Conservation (phyloP, 1,140 invertebrate genomes). For the Coelopa frigida region DNA sequence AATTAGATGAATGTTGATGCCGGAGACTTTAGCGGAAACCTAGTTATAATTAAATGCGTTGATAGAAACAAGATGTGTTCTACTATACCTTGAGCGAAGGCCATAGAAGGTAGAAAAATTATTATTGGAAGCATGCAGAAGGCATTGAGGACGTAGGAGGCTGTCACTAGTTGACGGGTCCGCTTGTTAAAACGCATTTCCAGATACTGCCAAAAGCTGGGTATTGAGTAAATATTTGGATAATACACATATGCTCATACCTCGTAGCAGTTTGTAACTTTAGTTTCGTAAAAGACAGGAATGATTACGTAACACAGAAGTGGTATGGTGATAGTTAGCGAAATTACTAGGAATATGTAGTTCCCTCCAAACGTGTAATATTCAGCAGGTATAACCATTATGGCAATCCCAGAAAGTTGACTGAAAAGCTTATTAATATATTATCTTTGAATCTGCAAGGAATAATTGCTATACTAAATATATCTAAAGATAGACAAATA, state of each 20-base stretch:
- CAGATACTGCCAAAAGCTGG: constrained; percentile 71
- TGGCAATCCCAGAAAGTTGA: constrained; percentile 72
- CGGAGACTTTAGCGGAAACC: constrained; percentile 55
- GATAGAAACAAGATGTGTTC: constrained; percentile 14
- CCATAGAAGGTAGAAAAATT: constrained; percentile 60
- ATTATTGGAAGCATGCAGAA: constrained; percentile 31
- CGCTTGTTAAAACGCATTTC: constrained; percentile 57
- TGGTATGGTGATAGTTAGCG: constrained; percentile 57
- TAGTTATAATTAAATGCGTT: background rate
- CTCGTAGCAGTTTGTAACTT: constrained; percentile 75
- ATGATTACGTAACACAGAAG: constrained; percentile 66
- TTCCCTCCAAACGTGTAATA: constrained; percentile 70
- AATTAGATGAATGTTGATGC: constrained; percentile 60
- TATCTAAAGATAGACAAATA: no score
- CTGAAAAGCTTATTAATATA: constrained; percentile 46
- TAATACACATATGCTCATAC: constrained; percentile 43
- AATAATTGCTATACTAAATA: no score
- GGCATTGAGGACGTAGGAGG: constrained; percentile 53
- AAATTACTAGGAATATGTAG: constrained; percentile 54
- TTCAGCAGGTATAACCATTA: constrained; percentile 73
- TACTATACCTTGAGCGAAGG: constrained; percentile 62
- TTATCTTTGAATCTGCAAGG: no score
- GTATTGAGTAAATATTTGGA: constrained; percentile 11
- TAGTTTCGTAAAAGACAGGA: constrained; percentile 75
- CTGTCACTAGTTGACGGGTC: constrained; percentile 55